Evolutionary conservation across 2,888 invertebrate species (phyloP), one percentile per base, ranked within the genome.

Genomic region (Corythucha ciliata): DNA sequence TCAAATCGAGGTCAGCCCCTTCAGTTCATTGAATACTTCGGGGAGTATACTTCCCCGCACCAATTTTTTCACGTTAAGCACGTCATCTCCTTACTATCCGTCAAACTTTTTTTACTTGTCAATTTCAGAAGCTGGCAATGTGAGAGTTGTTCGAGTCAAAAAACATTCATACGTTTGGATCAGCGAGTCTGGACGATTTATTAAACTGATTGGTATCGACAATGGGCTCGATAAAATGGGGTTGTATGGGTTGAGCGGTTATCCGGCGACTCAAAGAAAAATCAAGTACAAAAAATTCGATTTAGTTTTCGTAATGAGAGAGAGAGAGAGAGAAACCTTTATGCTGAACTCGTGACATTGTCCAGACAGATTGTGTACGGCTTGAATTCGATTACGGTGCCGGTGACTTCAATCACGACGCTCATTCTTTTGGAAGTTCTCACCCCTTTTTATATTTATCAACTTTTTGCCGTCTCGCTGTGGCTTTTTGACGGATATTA

Each of bases 391-490:
- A 83, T 85, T 44, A 74, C 78, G 58, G 79, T 85, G 2, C 77
- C 80, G 63, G 76, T 83, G 2, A 80, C 82, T 64, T 79, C 78
- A 54, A 79, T 83, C 61, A 74, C 78, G 70, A 73, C 74, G 26
- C 67, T 85, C 50, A 76, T 84, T 58, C 67, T 79, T 21, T 74
- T 79, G 55, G 83, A 89, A 77, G 79, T 85, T 26, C 76, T 90
- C 65, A 87, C 87, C 70, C 89, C 90, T 1, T 90, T 89, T 70
- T 91, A 91, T 68, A 74, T 89, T 49, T 91, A 91, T 68, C 90
- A 91, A 82, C 73, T 81, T 3, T 83, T 83, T 67, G 87, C 88
- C 26, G 75, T 90, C 12, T 72, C 77, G 29, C 74, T 93, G 8
- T 93, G 93, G 93, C 77, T 78, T 44, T 68, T 79, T 57, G 92